Evolutionary conservation across 1,140 invertebrate species (phyloP).

Genomic region (Heliothis subflexa): DNA sequence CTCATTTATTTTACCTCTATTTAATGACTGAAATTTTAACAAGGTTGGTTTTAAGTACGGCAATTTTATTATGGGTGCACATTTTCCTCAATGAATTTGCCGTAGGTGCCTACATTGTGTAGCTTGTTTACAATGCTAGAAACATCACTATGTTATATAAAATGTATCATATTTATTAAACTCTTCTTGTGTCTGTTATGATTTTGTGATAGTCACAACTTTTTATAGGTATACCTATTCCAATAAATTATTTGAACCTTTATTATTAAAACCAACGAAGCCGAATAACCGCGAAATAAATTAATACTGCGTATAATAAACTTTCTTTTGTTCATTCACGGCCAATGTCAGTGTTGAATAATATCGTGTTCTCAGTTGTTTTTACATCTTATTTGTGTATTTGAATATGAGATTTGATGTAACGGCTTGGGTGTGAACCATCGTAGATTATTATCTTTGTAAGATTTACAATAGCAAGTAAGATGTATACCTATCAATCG

Average conservation of each 20-base stretch:
- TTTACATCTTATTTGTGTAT: slow-evolving; percentile 9
- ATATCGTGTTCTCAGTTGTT: background rate
- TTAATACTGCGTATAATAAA: background rate
- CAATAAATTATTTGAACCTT: no score
- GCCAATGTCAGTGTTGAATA: slow-evolving; percentile 23
- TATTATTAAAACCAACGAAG: slow-evolving; percentile 4
- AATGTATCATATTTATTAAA: no score
- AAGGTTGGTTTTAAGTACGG: background rate
- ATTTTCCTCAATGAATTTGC: background rate
- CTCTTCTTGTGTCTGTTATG: no score
- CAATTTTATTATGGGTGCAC: background rate
- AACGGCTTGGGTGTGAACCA: background rate
- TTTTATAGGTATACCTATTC: no score
- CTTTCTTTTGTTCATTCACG: slow-evolving; percentile 11
- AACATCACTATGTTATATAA: background rate
- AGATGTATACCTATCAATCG: background rate
- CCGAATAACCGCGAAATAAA: slow-evolving; percentile 6
- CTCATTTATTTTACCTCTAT: slow-evolving; percentile 8
- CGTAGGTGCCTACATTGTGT: background rate
- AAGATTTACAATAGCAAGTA: background rate
- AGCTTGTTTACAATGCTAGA: background rate
- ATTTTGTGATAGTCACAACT: no score
- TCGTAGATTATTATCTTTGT: background rate
- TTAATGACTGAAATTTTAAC: background rate
- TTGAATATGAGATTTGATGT: background rate